Percentiles rank a stretch among this genome's conserved stretches.
Conservation (phyloP, 1,140 invertebrate species). For the Saccostrea cuccullata region DNA sequence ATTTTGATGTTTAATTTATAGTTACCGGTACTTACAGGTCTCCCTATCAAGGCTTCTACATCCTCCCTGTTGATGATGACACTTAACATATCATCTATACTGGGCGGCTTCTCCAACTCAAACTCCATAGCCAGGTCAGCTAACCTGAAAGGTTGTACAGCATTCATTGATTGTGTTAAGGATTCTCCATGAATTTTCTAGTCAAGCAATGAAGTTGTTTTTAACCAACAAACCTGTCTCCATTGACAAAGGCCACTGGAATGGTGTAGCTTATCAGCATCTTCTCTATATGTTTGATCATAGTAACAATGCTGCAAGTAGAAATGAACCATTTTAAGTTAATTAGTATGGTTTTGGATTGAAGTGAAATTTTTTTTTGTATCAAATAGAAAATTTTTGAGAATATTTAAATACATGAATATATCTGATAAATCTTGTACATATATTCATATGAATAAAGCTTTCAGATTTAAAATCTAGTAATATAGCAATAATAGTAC, state of each 20-base stretch:
- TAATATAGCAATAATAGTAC: too few species aligned
- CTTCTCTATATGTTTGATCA: slow-evolving; percentile 73
- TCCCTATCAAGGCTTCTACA: slow-evolving; percentile 73
- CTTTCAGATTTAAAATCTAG: neutral
- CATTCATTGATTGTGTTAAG: neutral
- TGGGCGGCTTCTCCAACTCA: slow-evolving; percentile 75
- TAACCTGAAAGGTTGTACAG: slow-evolving; percentile 64
- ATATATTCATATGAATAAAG: neutral
- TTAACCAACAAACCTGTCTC: slow-evolving; percentile 72
- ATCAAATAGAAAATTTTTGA: too few species aligned
- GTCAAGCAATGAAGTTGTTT: neutral
- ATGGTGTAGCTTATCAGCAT: slow-evolving; percentile 73
- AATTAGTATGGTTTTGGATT: neutral
- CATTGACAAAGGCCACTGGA: slow-evolving; percentile 78
- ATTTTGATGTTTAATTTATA: too few species aligned
- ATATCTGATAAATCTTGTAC: too few species aligned
- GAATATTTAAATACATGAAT: too few species aligned
- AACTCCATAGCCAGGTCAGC: slow-evolving; percentile 76
- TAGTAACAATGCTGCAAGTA: slow-evolving; percentile 75
- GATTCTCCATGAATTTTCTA: neutral
- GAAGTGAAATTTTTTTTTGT: neutral
- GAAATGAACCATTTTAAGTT: slow-evolving; percentile 2
- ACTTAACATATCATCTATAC: slow-evolving; percentile 70
- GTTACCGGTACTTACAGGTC: slow-evolving; percentile 74
- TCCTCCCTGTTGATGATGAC: slow-evolving; percentile 77